Evolutionary conservation across 2,888 invertebrate genomes (phyloP).

Genomic region (Tinea trinotella): DNA sequence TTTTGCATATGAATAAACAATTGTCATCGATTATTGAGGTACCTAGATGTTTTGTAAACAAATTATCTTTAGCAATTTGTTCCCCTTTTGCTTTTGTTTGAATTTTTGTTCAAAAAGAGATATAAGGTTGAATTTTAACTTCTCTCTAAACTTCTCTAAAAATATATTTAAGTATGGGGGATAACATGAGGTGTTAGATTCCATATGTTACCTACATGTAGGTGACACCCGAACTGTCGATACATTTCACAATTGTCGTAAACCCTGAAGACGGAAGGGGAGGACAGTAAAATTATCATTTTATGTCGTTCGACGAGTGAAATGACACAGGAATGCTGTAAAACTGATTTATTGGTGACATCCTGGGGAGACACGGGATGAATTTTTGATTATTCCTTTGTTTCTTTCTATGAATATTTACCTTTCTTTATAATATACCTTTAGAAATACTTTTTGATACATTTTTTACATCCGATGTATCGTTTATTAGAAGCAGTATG

Average conservation of each 20-base stretch:
- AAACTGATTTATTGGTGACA: constrained; percentile 71
- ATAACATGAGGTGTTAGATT: constrained; percentile 35
- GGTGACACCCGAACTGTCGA: constrained; percentile 70
- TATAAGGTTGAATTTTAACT: too few species aligned
- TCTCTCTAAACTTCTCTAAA: too few species aligned
- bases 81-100: too few species aligned
- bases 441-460: too few species aligned
- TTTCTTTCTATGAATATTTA: constrained; percentile 29
- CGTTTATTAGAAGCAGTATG: too few species aligned
- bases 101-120: too few species aligned
- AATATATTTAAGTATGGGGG: too few species aligned
- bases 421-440: neutral
- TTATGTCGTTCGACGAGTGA: constrained; percentile 72
- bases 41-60: constrained; percentile 5
- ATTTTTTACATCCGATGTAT: too few species aligned
- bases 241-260: constrained; percentile 74
- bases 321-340: constrained; percentile 71
- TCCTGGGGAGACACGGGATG: constrained; percentile 62
- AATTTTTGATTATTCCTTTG: constrained; percentile 68
- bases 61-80: neutral
- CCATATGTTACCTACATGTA: constrained; percentile 30
- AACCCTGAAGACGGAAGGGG: constrained; percentile 68
- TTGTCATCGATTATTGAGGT: constrained; percentile 3
- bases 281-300: constrained; percentile 71
- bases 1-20: neutral